phyloP scores from a whole-genome alignment of 53 echinoderm and acorn worm genomes.

The Zoroaster sp. region DNA sequence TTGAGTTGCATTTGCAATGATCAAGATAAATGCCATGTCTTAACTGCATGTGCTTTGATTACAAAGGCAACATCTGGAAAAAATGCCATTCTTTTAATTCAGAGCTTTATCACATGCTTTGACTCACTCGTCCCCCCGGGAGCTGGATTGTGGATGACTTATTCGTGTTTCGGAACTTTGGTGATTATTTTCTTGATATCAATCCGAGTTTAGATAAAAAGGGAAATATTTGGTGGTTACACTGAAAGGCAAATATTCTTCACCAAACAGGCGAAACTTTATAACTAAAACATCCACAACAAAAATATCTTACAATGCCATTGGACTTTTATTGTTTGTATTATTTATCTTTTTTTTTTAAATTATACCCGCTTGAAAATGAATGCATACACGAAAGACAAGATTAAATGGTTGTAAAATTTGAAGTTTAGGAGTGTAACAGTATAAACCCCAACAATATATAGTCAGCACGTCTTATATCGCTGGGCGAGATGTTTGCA shows the following conservation, averaged over 20 bases:
- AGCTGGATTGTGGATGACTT: constrained; percentile 39
- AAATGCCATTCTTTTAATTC: neutral
- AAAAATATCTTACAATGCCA: neutral
- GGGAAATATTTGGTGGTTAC: neutral
- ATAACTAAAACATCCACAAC: neutral
- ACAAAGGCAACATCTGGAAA: constrained; percentile 3
- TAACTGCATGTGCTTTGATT: constrained; percentile 28
- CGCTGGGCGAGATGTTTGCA: neutral
- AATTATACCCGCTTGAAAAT: too few relatives aligned
- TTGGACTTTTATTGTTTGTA: too few relatives aligned
- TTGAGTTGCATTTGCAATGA: neutral
- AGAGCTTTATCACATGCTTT: neutral
- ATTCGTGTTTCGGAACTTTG: constrained; percentile 41
- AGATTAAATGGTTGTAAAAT: too few relatives aligned
- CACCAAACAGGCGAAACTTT: neutral
- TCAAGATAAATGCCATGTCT: constrained; percentile 35
- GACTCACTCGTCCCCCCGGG: neutral
- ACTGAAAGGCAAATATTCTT: neutral
- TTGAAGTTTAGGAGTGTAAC: too few relatives aligned
- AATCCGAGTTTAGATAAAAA: neutral
- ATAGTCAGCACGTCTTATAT: neutral
- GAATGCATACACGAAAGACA: too few relatives aligned
- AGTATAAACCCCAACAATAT: neutral
- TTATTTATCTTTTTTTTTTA: too few relatives aligned
- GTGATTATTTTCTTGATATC: constrained; percentile 48